These are phyloP conservation scores for Stegastes partitus DNA, from an alignment of 2,113 vertebrate species.

Conservation along the genomic window DNA sequence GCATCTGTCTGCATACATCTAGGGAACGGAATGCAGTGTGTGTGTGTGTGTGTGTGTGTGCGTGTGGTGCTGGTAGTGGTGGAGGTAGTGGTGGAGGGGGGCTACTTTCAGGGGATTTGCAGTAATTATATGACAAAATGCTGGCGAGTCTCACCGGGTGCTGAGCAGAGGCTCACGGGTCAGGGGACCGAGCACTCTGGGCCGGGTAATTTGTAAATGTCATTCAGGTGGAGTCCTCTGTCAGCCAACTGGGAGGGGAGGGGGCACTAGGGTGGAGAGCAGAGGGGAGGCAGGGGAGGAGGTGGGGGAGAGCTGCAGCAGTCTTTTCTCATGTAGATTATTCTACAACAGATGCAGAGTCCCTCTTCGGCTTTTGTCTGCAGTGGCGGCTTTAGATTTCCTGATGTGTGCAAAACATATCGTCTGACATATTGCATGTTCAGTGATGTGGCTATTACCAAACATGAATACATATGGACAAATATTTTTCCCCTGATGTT, in stretches of 20 bases:
- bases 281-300: constrained; percentile 52
- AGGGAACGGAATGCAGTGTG: constrained; percentile 1
- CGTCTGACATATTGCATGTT: constrained; percentile 42
- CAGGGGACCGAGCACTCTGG: constrained; percentile 96
- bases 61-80: not conserved
- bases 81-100: constrained; percentile 49
- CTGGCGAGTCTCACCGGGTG: constrained; percentile 95
- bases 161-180: constrained; percentile 97
- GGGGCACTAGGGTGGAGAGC: constrained; percentile 60
- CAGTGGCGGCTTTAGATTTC: constrained; percentile 33
- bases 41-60: constrained; percentile 40
- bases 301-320: constrained; percentile 74
- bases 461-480: constrained; percentile 14
- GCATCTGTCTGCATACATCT: constrained; percentile 39
- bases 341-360: constrained; percentile 66
- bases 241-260: constrained; percentile 75
- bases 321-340: constrained; percentile 87
- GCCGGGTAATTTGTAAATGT: constrained; percentile 99
- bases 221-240: constrained; percentile 93
- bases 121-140: constrained; percentile 99
- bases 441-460: constrained; percentile 29
- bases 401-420: constrained; percentile 41
- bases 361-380: constrained; percentile 41
- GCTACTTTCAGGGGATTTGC: constrained; percentile 99
- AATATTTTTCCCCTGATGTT: not conserved